Evolutionary conservation across 2,113 vertebrate species (phyloP).

Genomic region (Lonchura striata): DNA sequence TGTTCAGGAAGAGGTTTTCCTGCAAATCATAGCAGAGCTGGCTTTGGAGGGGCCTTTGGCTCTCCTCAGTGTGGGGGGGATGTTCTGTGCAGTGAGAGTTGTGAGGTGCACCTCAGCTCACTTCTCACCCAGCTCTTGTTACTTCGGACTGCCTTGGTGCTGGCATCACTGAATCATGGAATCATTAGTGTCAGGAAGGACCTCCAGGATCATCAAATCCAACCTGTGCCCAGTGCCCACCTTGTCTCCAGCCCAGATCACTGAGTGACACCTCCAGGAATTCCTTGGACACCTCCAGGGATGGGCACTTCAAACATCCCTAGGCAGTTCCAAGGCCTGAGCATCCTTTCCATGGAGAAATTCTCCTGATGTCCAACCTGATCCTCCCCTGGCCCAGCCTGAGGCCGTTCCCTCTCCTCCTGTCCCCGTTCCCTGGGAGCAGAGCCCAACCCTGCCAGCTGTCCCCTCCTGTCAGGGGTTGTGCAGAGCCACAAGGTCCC

Average conservation of each 20-base stretch:
- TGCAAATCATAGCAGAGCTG: not conserved
- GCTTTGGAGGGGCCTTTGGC: not conserved
- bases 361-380: rapidly evolving
- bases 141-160: not conserved
- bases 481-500: not conserved
- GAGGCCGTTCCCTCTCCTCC: rapidly evolving
- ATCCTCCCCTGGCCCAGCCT: rapidly evolving
- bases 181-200: not conserved
- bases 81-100: rapidly evolving
- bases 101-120: not conserved
- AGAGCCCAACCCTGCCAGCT: too few species aligned
- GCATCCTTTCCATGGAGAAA: not conserved
- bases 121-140: not conserved
- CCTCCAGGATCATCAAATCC: too few species aligned
- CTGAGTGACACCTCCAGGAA: rapidly evolving
- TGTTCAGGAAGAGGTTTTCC: not conserved
- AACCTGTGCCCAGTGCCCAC: rapidly evolving
- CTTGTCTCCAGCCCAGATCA: not conserved
- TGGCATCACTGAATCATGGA: not conserved
- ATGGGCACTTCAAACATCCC: not conserved
- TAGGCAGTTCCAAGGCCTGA: rapidly evolving
- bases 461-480: not conserved
- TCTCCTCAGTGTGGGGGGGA: not conserved
- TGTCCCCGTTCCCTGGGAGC: not conserved
- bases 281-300: not conserved